phyloP scores from a whole-genome alignment of 1,140 invertebrate species.

The Dreissena rostriformis region DNA sequence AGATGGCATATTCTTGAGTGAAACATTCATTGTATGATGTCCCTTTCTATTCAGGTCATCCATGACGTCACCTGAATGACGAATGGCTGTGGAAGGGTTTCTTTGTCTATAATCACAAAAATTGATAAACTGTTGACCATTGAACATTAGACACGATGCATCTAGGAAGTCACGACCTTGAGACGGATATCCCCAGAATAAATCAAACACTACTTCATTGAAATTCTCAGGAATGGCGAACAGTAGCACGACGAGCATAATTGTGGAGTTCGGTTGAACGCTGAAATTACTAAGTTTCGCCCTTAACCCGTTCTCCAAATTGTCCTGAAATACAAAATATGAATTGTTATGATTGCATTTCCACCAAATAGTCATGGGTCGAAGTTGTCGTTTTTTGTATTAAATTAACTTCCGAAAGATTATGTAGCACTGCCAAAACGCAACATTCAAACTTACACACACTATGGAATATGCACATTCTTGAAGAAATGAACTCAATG shows the following conservation, averaged over 20 bases:
- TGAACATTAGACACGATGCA: constrained; percentile 66
- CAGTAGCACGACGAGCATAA: constrained; percentile 64
- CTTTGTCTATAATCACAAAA: constrained; percentile 39
- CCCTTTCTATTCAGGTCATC: constrained; percentile 54
- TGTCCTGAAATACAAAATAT: constrained; percentile 45
- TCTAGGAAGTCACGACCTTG: constrained; percentile 64
- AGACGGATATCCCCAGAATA: constrained; percentile 69
- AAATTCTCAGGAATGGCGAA: constrained; percentile 64
- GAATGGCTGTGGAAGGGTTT: constrained; percentile 3
- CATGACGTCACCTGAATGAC: constrained; percentile 69
- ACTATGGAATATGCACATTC: not conserved
- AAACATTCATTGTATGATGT: constrained; percentile 66
- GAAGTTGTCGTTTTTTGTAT: not conserved
- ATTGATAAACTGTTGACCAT: constrained; percentile 8
- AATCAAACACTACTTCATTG: constrained; percentile 68
- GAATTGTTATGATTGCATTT: not conserved
- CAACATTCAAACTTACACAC: not conserved
- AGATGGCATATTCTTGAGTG: constrained; percentile 59
- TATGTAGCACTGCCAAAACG: not conserved
- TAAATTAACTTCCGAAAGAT: not conserved
- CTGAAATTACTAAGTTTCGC: constrained; percentile 53
- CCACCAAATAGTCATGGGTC: not conserved
- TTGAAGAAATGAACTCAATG: not conserved
- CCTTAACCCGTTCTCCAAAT: constrained; percentile 16
- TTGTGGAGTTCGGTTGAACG: constrained; percentile 62